phyloP scores from a whole-genome alignment of 2,888 invertebrate genomes.

The Unio pictorum region DNA sequence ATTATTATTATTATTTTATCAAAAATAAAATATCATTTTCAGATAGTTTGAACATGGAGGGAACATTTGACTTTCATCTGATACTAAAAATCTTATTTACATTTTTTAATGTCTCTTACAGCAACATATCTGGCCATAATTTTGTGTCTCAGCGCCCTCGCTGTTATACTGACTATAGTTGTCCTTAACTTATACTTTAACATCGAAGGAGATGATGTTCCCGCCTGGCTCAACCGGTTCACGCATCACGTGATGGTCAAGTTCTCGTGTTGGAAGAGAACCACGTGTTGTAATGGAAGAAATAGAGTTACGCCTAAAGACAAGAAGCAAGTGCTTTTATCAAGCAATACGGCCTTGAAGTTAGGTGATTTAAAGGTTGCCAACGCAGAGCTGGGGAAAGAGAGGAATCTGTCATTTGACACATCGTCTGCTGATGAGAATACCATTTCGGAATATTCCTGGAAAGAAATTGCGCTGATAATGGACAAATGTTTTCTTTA shows the following conservation, averaged over 20 bases:
- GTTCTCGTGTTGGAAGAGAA: no score
- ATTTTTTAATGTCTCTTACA: conserved; percentile 4
- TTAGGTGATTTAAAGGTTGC: no score
- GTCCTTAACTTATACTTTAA: conserved; percentile 22
- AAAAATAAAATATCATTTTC: neutral
- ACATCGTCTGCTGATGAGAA: no score
- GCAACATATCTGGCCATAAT: conserved; percentile 22
- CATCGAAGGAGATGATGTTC: neutral
- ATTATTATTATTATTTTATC: no score
- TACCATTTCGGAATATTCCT: conserved; percentile 7
- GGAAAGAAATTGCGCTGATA: conserved; percentile 26
- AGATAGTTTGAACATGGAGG: neutral
- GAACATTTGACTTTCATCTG: neutral
- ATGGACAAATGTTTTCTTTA: conserved; percentile 32
- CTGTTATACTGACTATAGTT: conserved; percentile 25
- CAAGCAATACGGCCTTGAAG: no score
- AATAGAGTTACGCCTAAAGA: no score
- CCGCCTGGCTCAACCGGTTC: neutral
- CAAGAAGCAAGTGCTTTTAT: no score
- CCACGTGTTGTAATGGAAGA: no score
- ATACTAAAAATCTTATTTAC: neutral
- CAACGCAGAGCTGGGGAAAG: no score
- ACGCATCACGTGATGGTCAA: neutral
- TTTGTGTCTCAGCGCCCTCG: conserved; percentile 16
- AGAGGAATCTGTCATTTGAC: no score